A percentile compares a stretch with the other conserved stretches of the same genome.
Evolutionary conservation across 2,888 invertebrate genomes (phyloP).

Genomic region (Abscondita cerata): DNA sequence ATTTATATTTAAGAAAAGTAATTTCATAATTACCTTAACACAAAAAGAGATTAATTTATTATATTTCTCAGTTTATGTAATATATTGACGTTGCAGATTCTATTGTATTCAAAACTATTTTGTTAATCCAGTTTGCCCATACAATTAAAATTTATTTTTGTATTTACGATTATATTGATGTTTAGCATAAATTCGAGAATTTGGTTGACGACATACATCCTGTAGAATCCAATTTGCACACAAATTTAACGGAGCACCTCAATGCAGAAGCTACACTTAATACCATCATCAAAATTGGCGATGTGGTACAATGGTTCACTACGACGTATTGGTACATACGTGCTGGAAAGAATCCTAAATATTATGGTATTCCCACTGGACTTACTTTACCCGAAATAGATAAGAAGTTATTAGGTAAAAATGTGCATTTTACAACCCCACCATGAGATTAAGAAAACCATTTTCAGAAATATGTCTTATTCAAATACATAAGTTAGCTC

Average conservation of each 20-base stretch:
- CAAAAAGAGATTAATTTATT: too few relatives aligned
- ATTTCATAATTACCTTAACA: too few relatives aligned
- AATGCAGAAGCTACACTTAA: conserved; percentile 80
- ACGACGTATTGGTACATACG: conserved; percentile 80
- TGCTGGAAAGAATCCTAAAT: conserved; percentile 71
- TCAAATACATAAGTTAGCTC: conserved; percentile 73
- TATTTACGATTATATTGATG: too few relatives aligned
- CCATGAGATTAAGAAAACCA: too few relatives aligned
- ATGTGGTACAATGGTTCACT: conserved; percentile 78
- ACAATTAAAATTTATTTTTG: too few relatives aligned
- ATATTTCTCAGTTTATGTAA: too few relatives aligned
- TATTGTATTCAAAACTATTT: too few relatives aligned
- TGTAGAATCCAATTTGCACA: conserved; percentile 79
- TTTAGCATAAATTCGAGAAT: conserved; percentile 72
- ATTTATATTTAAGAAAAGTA: too few relatives aligned
- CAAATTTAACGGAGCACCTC: conserved; percentile 76
- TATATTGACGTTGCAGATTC: too few relatives aligned
- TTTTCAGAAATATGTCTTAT: conserved; percentile 73
- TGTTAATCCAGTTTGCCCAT: too few relatives aligned
- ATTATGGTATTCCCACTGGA: conserved; percentile 68
- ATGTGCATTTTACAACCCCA: too few relatives aligned
- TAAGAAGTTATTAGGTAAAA: conserved; percentile 75
- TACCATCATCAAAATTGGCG: conserved; percentile 74
- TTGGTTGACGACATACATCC: conserved; percentile 71
- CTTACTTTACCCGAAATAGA: conserved; percentile 66